A percentile compares a stretch with the other conserved stretches of the same genome.
phyloP scores from a whole-genome alignment of 2,113 vertebrate species.

The Neogale vison region DNA sequence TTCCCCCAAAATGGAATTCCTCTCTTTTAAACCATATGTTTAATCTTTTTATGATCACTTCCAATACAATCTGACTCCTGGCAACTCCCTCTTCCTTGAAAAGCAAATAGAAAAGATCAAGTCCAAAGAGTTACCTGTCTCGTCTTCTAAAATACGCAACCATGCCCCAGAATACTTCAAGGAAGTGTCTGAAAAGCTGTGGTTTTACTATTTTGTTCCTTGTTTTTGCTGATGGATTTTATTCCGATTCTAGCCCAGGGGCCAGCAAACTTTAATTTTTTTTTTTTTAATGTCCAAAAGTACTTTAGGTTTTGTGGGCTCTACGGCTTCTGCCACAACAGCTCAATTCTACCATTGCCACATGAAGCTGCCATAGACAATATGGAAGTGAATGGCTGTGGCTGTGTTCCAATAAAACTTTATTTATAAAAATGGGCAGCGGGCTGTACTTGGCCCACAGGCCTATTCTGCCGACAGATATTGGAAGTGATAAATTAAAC shows the following conservation, averaged over 20 bases:
- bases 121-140: neutral
- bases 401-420: neutral
- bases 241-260: neutral
- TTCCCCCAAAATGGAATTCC: neutral
- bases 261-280: neutral
- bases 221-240: neutral
- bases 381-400: neutral
- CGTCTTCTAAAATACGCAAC: neutral
- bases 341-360: neutral
- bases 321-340: neutral
- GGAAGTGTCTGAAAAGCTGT: neutral
- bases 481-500: neutral
- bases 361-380: neutral
- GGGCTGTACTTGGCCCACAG: neutral
- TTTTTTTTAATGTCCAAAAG: neutral
- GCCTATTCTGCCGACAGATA: neutral
- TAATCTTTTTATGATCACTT: neutral
- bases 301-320: neutral
- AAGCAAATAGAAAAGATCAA: neutral
- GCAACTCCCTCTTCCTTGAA: neutral
- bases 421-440: neutral
- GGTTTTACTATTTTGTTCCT: neutral
- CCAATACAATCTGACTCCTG: neutral
- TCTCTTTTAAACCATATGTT: neutral
- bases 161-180: neutral